A percentile compares a stretch with the other conserved stretches of the same genome.
Conservation (phyloP, 1,140 invertebrate species). For the Luehdorfia chinensis region DNA sequence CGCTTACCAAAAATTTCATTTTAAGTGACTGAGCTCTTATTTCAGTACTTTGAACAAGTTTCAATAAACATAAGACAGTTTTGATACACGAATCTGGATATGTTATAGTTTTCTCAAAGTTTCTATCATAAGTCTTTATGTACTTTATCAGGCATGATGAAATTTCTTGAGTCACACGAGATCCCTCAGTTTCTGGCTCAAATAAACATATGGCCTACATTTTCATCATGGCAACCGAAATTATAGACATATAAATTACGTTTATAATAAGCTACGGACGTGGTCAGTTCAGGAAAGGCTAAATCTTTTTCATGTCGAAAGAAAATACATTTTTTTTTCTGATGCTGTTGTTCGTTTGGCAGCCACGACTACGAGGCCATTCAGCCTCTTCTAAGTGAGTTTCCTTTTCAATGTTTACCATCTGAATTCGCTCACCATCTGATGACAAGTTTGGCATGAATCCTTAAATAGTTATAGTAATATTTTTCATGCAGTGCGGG, state of each 20-base stretch:
- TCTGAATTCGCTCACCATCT: constrained; percentile 2
- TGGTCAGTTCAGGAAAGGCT: constrained; percentile 1
- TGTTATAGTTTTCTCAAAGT: constrained; percentile 8
- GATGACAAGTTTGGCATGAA: constrained; percentile 4
- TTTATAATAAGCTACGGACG: constrained; percentile 8
- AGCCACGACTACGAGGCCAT: constrained; percentile 4
- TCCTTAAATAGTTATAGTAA: no score
- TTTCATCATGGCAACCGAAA: constrained; percentile 1
- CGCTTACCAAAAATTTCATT: constrained; percentile 2
- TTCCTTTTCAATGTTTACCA: constrained; percentile 5
- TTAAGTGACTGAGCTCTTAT: not conserved
- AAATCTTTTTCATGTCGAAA: constrained; percentile 6
- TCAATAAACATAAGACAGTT: constrained; percentile 8
- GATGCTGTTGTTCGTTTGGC: not conserved
- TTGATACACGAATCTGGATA: constrained; percentile 10
- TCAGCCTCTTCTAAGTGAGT: constrained; percentile 9
- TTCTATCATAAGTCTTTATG: constrained; percentile 6
- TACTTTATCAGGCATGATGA: constrained; percentile 6
- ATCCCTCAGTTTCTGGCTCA: constrained; percentile 8
- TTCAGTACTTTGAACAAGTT: constrained; percentile 7
- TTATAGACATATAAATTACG: constrained; percentile 5
- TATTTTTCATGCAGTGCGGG: no score
- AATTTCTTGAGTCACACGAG: constrained; percentile 9
- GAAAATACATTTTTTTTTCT: constrained; percentile 1
- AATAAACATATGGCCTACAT: constrained; percentile 4